phyloP scores from a whole-genome alignment of 2,888 invertebrate genomes.

The Galerucella calmariensis region DNA sequence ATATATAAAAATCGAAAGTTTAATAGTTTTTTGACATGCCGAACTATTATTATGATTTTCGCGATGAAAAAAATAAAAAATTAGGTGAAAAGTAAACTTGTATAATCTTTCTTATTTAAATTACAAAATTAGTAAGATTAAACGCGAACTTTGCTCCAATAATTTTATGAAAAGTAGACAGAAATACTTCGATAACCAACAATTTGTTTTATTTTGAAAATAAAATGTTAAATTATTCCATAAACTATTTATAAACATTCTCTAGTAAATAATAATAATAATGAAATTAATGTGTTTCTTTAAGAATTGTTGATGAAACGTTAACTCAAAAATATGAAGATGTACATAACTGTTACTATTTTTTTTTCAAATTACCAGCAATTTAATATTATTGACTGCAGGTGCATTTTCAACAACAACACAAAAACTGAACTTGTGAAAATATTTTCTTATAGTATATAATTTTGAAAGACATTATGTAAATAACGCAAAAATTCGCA shows the following conservation, averaged over 20 bases:
- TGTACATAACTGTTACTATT: neutral
- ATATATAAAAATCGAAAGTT: too few species aligned
- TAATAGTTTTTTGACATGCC: too few species aligned
- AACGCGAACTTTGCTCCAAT: too few species aligned
- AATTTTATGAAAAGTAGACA: neutral
- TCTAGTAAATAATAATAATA: neutral
- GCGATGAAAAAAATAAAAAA: too few species aligned
- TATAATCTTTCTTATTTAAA: too few species aligned
- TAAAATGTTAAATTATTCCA: neutral
- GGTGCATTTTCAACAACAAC: neutral
- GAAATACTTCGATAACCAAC: neutral
- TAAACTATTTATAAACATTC: neutral
- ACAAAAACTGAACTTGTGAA: slow-evolving; percentile 32
- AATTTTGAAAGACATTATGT: slow-evolving; percentile 47
- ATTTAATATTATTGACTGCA: neutral
- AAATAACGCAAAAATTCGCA: slow-evolving; percentile 46
- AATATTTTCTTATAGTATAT: slow-evolving; percentile 31
- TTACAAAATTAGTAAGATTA: too few species aligned
- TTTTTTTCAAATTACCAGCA: neutral
- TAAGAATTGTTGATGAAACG: slow-evolving; percentile 14
- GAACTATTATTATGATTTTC: too few species aligned
- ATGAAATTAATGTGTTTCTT: too few species aligned
- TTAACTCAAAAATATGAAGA: neutral
- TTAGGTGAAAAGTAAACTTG: too few species aligned
- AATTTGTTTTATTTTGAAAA: neutral